These are phyloP conservation scores for Empis livida DNA, from an alignment of 2,888 invertebrate genomes.

Conservation along the genomic window DNA sequence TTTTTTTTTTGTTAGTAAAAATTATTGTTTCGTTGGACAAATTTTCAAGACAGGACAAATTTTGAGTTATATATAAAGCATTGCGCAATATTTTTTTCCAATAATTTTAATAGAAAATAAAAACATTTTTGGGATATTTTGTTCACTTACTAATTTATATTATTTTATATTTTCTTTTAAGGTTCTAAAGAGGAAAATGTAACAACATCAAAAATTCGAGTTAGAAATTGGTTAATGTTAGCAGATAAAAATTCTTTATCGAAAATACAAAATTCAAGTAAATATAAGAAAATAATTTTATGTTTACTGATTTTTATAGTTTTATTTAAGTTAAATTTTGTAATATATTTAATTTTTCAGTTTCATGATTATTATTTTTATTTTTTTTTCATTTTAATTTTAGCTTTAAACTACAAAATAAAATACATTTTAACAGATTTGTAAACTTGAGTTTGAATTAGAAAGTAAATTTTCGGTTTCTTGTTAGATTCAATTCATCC, in stretches of 20 bases:
- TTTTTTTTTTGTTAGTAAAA: too few relatives aligned
- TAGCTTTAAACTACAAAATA: not conserved
- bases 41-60: too few relatives aligned
- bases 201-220: slow-evolving; percentile 28
- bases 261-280: slow-evolving; percentile 22
- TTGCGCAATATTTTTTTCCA: too few relatives aligned
- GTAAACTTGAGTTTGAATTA: too few relatives aligned
- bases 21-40: too few relatives aligned
- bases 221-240: slow-evolving; percentile 35
- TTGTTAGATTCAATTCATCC: not conserved
- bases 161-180: slow-evolving; percentile 2
- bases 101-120: too few relatives aligned
- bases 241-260: slow-evolving; percentile 26
- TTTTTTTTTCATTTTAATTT: not conserved
- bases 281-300: not conserved
- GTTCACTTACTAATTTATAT: not conserved
- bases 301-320: too few relatives aligned
- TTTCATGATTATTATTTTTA: not conserved
- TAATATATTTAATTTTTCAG: slow-evolving; percentile 2
- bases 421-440: too few relatives aligned
- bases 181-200: slow-evolving; percentile 5
- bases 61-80: too few relatives aligned
- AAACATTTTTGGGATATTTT: not conserved
- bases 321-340: slow-evolving; percentile 1
- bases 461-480: too few relatives aligned